Base-by-base conservation (phyloP, 1,140 invertebrate species). In the Berghia stephanieae region DNA sequence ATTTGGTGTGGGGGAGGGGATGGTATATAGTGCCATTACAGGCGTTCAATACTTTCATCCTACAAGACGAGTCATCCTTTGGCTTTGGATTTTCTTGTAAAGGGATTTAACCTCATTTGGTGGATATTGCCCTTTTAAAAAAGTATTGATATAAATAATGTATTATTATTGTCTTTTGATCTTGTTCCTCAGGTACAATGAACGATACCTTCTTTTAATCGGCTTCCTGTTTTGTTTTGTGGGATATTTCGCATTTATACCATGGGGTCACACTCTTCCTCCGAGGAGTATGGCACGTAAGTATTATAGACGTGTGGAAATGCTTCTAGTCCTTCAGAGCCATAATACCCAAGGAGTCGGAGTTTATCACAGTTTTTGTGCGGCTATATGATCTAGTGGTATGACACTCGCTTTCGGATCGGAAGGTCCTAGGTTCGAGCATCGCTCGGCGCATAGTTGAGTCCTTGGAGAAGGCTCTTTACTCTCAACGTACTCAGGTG, bases 141-240 rank as follows among this genome's bases (percentile, higher is more conserved):
- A 44, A 44, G 4, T 21, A 27, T 24, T 6, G 18, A 3, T 4
- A 18, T 40, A 44, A 16, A 13, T 31, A 66, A 24, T 75, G 46
- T n/a, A n/a, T 8, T 67, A 34, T 67, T 34, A 18, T n/a, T 24
- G 52, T 75, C 72, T 68, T 70, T 67, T 57, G 31, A 40, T 78
- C 68, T 57, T 77, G 80, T 81, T n/a, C n/a, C n/a, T 34, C 74
- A 87, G 87, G 55, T 55, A 84, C 46, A 84, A 84, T 78, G 86
- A 88, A 60, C 80, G 93, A 78, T 90, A 95, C 27, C 91, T 96
- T 81, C 88, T 96, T 52, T 94, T 94, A 92, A 93, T 93, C 81
- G 95, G 95, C 24, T 95, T 96, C 85, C 91, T 95, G 0, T 89
- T 94, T 38, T 95, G 94, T 91, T 90, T 94, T 0, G 79, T 95